These are phyloP conservation scores for Aphodius sticticus DNA, from an alignment of 2,888 invertebrate species.

Conservation along the genomic window DNA sequence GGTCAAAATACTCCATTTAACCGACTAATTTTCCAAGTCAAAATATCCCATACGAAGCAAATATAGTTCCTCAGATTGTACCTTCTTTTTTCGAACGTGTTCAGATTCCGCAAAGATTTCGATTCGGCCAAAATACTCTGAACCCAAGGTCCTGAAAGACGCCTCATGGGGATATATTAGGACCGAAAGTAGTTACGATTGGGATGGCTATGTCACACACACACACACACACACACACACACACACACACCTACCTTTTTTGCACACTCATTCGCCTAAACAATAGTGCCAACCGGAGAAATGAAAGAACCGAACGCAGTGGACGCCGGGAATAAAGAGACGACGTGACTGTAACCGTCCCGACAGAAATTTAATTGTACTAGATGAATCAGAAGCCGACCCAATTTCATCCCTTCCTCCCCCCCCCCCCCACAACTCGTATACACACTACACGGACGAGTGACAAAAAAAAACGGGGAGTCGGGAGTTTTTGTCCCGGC, in stretches of 20 bases:
- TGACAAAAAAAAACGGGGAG: background rate
- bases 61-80: background rate
- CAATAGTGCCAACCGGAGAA: background rate
- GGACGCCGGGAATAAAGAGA: background rate
- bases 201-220: background rate
- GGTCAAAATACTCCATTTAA: background rate
- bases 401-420: background rate
- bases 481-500: background rate
- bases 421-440: background rate
- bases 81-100: background rate
- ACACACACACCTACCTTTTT: background rate
- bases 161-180: background rate
- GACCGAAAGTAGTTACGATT: background rate
- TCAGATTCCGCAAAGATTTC: background rate
- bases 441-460: background rate
- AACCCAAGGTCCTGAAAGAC: background rate
- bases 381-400: background rate
- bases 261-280: background rate
- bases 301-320: constrained; percentile 4
- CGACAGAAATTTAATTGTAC: constrained; percentile 4
- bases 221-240: background rate
- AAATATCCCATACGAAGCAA: background rate
- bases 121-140: background rate
- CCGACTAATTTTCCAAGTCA: background rate
- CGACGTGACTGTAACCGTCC: background rate